These are phyloP conservation scores for Thecocarcelia acutangulata DNA, from an alignment of 2,888 invertebrate species.

Conservation along the genomic window DNA sequence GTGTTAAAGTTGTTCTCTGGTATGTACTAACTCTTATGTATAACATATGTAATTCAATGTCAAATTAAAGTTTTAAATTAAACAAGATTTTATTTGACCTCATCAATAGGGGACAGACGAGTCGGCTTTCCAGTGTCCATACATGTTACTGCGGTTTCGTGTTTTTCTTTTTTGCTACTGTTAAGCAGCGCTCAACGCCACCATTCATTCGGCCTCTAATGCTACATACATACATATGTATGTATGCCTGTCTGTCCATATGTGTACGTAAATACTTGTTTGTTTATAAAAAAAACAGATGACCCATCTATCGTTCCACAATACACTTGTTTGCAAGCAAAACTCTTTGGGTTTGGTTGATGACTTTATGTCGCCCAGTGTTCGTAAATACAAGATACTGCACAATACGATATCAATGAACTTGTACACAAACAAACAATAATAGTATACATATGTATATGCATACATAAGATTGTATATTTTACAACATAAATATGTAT, in stretches of 20 bases:
- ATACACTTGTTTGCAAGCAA: conserved; percentile 39
- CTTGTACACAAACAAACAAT: not conserved
- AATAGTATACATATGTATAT: not conserved
- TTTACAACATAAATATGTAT: not conserved
- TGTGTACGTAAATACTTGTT: not conserved
- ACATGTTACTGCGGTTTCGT: no score
- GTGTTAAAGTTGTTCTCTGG: no score
- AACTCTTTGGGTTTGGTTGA: conserved; percentile 46
- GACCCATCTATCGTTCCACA: conserved; percentile 54
- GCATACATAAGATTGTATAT: not conserved
- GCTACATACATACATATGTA: conserved; percentile 48
- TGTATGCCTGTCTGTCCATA: conserved; percentile 32
- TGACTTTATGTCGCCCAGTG: conserved; percentile 57
- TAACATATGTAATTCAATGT: no score
- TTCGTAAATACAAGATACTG: conserved; percentile 4
- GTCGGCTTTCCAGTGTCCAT: no score
- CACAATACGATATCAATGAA: conserved; percentile 8
- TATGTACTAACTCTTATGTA: no score
- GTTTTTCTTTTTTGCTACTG: no score
- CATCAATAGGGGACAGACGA: no score
- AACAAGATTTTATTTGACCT: conserved; percentile 1
- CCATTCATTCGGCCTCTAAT: no score
- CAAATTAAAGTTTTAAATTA: not conserved
- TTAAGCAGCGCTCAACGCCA: no score
- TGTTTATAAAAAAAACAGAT: conserved; percentile 1